Percentiles rank a stretch among this genome's conserved stretches.
These are phyloP conservation scores for Diplosoma virens DNA, from an alignment of 23 tunicate species.

Conservation along the genomic window DNA sequence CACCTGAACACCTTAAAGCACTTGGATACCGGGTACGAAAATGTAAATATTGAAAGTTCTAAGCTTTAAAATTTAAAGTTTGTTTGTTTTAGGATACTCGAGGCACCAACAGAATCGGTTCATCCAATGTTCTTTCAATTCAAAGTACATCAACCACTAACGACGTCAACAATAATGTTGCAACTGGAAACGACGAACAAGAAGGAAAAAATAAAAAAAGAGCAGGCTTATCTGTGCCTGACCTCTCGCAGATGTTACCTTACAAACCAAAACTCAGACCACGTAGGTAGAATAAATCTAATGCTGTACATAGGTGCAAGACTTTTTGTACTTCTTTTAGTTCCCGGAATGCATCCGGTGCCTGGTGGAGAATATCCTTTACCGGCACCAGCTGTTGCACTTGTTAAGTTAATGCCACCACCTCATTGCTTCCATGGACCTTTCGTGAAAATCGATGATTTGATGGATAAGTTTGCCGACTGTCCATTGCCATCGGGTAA, in stretches of 20 bases:
- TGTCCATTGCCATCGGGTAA: constrained; percentile 50
- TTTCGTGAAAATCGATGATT: constrained; percentile 78
- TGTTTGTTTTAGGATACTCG: constrained; percentile 24
- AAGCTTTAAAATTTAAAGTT: neutral
- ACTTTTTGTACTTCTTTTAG: constrained; percentile 16
- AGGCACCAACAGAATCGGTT: constrained; percentile 2
- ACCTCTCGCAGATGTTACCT: constrained; percentile 87
- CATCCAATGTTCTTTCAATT: constrained; percentile 9
- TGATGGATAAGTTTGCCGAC: constrained; percentile 80
- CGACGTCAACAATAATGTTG: neutral
- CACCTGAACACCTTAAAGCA: constrained; percentile 64
- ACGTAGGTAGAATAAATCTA: constrained; percentile 30
- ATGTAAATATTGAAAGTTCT: neutral
- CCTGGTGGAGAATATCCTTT: constrained; percentile 96
- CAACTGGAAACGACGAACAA: constrained; percentile 32
- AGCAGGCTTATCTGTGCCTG: constrained; percentile 75
- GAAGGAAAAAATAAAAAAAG: constrained; percentile 32
- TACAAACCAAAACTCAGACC: constrained; percentile 82
- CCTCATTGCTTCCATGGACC: constrained; percentile 83
- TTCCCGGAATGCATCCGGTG: constrained; percentile 80
- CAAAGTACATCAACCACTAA: constrained; percentile 15
- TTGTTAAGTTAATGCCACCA: constrained; percentile 82
- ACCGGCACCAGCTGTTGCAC: constrained; percentile 53
- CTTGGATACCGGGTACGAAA: constrained; percentile 80
- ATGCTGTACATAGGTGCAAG: neutral